Evolutionary conservation across 2,888 invertebrate species (phyloP), one percentile per base, ranked within the genome.

Genomic region (Troglohyphantes excavatus): DNA sequence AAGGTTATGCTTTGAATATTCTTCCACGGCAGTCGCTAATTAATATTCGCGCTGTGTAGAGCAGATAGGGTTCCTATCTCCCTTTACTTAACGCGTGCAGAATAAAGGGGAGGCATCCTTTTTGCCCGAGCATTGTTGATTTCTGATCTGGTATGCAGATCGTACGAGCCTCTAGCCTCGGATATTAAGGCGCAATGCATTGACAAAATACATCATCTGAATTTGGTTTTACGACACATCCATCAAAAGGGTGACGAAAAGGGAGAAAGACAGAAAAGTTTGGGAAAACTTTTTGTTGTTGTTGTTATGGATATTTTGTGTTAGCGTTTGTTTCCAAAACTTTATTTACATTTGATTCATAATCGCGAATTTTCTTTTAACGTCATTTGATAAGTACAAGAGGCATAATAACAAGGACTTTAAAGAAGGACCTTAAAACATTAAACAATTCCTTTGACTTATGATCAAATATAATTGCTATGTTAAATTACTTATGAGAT

Each of bases 31-130:
- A 76, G 63, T 78, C 33, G 89, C 89, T 90, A 90, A 90, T 90
- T 90, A 83, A 90, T 90, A 90, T 90, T 90, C 89, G 83, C 33
- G 46, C 89, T 90, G 89, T 70, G 89, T 90, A 84, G 83, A 84
- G 89, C 76, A 90, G 89, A 90, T 90, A 83, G 78, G 81, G 67
- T 70, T 73, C 70, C 75, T 78, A 78, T 76, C 83, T 78, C 76
- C 78, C 89, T 84, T 90, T 90, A 90, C 89, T 84, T 90, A 90
- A 83, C 89, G 83, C 65, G 78, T 61, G 87, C 75, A 88, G 82
- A 88, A 88, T 82, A 88, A 88, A 88, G 81, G 82, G 39, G 86
- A 79, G 29, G 86, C 78, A 79, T 72, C 78, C 68, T 79, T 86
- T 63, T 79, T 72, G 23, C 59, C 61, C 39, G 53, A 43, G 88